Evolutionary conservation across 64 coral and sea anemone genomes (phyloP).

Genomic region (Trachythela sp.): DNA sequence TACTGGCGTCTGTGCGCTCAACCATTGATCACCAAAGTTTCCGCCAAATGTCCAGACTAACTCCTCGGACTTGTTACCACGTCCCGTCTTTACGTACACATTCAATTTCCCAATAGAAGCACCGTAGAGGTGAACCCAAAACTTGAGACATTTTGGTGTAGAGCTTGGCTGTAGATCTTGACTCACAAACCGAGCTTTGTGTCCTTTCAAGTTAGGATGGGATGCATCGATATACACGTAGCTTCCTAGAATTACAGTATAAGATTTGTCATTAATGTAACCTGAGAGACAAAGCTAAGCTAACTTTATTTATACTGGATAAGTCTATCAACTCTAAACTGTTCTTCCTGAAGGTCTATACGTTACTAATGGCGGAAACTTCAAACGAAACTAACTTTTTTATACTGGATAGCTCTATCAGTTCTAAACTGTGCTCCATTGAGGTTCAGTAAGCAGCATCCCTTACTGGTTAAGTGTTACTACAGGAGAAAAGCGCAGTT

Average conservation of each 20-base stretch:
- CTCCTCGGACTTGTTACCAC: slow-evolving; percentile 2
- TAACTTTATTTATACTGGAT: too few relatives aligned
- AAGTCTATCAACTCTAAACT: too few relatives aligned
- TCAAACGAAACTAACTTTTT: too few relatives aligned
- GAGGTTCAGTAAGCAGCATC: too few relatives aligned
- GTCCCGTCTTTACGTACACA: background rate
- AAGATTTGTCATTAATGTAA: too few relatives aligned
- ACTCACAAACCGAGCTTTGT: slow-evolving; percentile 15
- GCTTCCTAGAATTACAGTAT: background rate
- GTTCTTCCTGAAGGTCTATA: too few relatives aligned
- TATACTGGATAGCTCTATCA: too few relatives aligned
- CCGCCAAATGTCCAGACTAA: background rate
- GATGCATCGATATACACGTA: slow-evolving; percentile 16
- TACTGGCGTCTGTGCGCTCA: background rate
- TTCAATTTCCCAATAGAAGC: background rate
- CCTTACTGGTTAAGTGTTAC: too few relatives aligned
- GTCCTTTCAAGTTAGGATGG: background rate
- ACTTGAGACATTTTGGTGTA: background rate
- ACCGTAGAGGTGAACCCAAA: slow-evolving; percentile 10
- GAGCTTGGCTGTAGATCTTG: background rate
- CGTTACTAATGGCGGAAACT: too few relatives aligned
- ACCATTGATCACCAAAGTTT: slow-evolving; percentile 6
- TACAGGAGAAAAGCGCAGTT: too few relatives aligned
- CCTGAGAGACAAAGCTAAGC: too few relatives aligned
- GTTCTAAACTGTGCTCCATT: too few relatives aligned